Evolutionary conservation across 2,113 vertebrate genomes (phyloP), one percentile per base, ranked within the genome.

Genomic region (Leucopsar rothschildi): DNA sequence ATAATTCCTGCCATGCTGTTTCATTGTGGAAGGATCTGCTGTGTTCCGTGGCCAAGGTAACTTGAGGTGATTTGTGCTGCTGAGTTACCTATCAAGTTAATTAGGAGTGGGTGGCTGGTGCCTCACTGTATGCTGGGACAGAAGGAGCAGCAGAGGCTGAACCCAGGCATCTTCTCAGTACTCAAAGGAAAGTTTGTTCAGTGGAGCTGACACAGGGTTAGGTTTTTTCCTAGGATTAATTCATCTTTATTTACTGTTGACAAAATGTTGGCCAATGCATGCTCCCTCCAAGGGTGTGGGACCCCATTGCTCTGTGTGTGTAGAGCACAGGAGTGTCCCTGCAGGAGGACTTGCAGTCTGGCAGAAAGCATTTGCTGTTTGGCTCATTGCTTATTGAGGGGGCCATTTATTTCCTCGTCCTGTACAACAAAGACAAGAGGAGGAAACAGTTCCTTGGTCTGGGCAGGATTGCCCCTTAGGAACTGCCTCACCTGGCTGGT

Each of bases 41-140:
- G 71, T 40, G 81, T 68, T 86, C 88, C 0, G 1, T 44, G 69
- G 81, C 83, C 90, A 78, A 94, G 93, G 97, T 97, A 93, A 96
- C 95, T 78, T 84, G 90, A 97, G 95, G 95, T 96, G 95, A 96
- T 86, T 49, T 82, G 37, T 80, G 88, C 95, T 82, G 82, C 86
- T 78, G 92, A 95, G 68, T 92, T 95, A 70, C 90, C 90, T 60
- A 64, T 91, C 75, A 29, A 76, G 52, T 29, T 92, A 94, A 94
- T 95, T 69, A 95, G 64, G 61, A 96, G 83, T 90, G 95, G 91
- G 94, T 86, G 82, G 68, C 57, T 86, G 70, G 47, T 92, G 73
- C 44, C 78, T 63, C 33, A 11, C 52, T 4, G 10, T 76, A 12
- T 33, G 47, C 89, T 94, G 93, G 86, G 76, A 42, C 88, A 87